phyloP scores from a whole-genome alignment of 2,113 vertebrate genomes.

The Hystrix brachyura region DNA sequence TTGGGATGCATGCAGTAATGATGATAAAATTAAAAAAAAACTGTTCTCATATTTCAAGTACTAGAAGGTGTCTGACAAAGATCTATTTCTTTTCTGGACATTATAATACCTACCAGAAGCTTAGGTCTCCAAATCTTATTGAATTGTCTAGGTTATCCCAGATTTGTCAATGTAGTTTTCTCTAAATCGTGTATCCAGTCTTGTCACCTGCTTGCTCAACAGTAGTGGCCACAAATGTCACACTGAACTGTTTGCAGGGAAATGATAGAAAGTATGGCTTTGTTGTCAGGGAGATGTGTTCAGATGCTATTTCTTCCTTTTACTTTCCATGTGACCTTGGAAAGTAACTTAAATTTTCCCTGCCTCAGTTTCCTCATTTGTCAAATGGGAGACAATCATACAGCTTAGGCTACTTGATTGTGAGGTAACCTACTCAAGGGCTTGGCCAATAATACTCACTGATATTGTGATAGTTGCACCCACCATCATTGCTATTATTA shows the following conservation, averaged over 20 bases:
- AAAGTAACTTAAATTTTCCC: background rate
- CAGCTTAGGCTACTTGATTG: background rate
- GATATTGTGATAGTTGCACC: background rate
- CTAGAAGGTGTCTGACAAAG: background rate
- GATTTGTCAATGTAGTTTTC: background rate
- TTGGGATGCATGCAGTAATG: background rate
- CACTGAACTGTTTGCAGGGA: background rate
- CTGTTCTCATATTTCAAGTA: background rate
- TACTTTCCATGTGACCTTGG: background rate
- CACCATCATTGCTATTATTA: background rate
- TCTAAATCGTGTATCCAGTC: background rate
- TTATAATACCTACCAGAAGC: background rate
- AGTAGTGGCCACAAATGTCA: background rate
- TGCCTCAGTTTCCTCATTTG: background rate
- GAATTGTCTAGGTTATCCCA: background rate
- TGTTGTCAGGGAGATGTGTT: slow-evolving; percentile 3
- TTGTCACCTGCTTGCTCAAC: background rate
- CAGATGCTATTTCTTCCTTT: background rate
- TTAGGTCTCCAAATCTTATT: background rate
- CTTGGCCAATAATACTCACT: background rate
- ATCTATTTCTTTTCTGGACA: slow-evolving; percentile 14
- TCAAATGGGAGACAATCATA: background rate
- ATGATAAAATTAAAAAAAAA: background rate
- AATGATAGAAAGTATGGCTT: slow-evolving; percentile 5
- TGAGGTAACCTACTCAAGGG: background rate